Evolutionary conservation across 2,797 vertebrate genomes (phyloP).

Genomic region (Poeciliopsis presidionis): DNA sequence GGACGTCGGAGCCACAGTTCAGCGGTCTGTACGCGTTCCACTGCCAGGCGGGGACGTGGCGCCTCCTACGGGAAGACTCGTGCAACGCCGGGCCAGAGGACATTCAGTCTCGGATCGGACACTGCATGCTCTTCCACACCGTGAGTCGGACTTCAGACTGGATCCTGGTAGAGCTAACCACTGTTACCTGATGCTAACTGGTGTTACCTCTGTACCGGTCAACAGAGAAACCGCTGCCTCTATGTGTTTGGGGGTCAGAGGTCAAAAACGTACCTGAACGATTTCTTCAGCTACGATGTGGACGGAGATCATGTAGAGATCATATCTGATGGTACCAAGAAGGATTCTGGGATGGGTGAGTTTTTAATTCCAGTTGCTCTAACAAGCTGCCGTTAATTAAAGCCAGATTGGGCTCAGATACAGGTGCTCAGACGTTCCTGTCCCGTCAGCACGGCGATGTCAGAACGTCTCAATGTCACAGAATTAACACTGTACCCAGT

Average conservation of each 20-base stretch:
- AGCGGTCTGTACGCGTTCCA: conserved; percentile 96
- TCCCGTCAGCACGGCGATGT: too few species aligned
- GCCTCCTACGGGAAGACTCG: conserved; percentile 94
- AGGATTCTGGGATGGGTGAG: conserved; percentile 98
- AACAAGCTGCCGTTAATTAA: neutral
- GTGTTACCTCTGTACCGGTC: neutral
- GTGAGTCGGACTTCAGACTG: conserved; percentile 56
- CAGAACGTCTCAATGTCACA: too few species aligned
- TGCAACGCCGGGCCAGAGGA: conserved; percentile 98
- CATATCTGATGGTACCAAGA: conserved; percentile 98
- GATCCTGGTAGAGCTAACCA: neutral
- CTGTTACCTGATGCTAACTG: neutral
- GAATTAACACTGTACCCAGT: too few species aligned
- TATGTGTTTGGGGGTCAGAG: conserved; percentile 98
- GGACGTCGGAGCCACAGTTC: conserved; percentile 96
- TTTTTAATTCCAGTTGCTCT: neutral
- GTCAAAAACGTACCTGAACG: conserved; percentile 98
- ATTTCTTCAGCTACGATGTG: conserved; percentile 99
- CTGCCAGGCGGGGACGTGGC: conserved; percentile 92
- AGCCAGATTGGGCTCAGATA: neutral
- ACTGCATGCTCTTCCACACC: conserved; percentile 98
- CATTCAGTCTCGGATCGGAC: conserved; percentile 96
- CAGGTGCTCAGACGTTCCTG: neutral
- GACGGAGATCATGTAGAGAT: conserved; percentile 97
- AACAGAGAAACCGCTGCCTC: conserved; percentile 95